Conservation (phyloP, 2,113 vertebrate genomes). For the Pelobates fuscus region DNA sequence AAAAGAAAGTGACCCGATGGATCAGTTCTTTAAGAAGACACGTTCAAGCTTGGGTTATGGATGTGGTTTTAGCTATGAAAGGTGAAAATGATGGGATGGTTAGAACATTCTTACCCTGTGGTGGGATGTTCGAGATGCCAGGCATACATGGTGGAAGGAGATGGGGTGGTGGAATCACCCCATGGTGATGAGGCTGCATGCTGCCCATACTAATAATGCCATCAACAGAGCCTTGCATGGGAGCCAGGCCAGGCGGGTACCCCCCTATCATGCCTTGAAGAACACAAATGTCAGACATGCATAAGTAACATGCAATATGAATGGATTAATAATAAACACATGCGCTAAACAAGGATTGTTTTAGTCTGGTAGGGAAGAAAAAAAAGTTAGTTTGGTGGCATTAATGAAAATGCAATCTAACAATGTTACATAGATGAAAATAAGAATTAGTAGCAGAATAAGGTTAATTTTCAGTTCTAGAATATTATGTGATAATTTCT, state of each 20-base stretch:
- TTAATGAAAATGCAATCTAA: neutral
- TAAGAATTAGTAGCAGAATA: too few species aligned
- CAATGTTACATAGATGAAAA: too few species aligned
- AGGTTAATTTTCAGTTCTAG: too few species aligned
- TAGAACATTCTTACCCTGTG: conserved; percentile 87
- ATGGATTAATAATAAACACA: conserved; percentile 78
- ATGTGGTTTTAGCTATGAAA: too few species aligned
- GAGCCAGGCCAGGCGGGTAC: conserved; percentile 87
- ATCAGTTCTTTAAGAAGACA: too few species aligned
- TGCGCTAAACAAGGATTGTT: conserved; percentile 82
- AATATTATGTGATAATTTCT: too few species aligned
- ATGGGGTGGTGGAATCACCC: conserved; percentile 82
- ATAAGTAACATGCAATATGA: conserved; percentile 91
- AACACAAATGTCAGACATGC: conserved; percentile 88
- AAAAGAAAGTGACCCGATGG: too few species aligned
- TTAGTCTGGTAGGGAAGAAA: conserved; percentile 71
- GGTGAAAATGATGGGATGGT: conserved; percentile 70
- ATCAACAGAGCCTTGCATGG: conserved; percentile 84
- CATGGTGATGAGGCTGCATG: conserved; percentile 90
- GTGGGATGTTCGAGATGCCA: conserved; percentile 84
- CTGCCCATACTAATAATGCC: conserved; percentile 93
- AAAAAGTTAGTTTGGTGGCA: conserved; percentile 70
- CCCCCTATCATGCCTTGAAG: conserved; percentile 91
- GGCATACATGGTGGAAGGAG: conserved; percentile 85
- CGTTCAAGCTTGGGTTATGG: too few species aligned